phyloP scores from a whole-genome alignment of 2,113 vertebrate genomes.

The Canis aureus region DNA sequence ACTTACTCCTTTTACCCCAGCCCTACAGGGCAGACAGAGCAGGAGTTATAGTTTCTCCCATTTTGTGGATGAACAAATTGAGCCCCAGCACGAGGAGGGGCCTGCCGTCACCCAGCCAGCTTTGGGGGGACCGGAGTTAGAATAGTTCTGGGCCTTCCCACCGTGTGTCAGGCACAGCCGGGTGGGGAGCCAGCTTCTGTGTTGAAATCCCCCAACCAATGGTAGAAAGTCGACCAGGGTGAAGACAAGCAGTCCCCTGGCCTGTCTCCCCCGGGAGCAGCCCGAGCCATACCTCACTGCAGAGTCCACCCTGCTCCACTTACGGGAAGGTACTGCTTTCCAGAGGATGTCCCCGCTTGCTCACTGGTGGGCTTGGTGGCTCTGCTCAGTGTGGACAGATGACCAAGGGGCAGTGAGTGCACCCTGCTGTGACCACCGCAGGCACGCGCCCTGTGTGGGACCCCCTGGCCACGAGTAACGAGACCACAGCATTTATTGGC shows the following conservation, averaged over 20 bases:
- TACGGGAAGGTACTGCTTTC: background rate
- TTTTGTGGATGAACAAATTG: background rate
- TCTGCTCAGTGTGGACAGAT: rapidly evolving
- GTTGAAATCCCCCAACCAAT: background rate
- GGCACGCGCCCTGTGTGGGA: background rate
- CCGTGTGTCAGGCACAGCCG: background rate
- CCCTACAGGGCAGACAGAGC: background rate
- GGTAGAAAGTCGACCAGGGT: background rate
- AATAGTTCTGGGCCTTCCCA: background rate
- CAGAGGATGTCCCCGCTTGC: background rate
- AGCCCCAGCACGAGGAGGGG: background rate
- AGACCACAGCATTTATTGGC: background rate
- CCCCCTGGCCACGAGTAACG: background rate
- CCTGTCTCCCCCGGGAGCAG: background rate
- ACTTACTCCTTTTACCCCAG: background rate
- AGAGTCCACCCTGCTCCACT: too few relatives aligned
- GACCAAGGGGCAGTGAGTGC: background rate
- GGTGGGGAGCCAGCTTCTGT: background rate
- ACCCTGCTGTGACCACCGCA: background rate
- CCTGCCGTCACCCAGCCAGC: background rate
- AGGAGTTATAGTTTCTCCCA: background rate
- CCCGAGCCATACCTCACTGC: background rate
- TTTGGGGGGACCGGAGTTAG: background rate
- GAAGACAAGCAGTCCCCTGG: background rate
- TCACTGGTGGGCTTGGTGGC: background rate